phyloP scores from a whole-genome alignment of 2,113 vertebrate species.

The Sciurus niger region DNA sequence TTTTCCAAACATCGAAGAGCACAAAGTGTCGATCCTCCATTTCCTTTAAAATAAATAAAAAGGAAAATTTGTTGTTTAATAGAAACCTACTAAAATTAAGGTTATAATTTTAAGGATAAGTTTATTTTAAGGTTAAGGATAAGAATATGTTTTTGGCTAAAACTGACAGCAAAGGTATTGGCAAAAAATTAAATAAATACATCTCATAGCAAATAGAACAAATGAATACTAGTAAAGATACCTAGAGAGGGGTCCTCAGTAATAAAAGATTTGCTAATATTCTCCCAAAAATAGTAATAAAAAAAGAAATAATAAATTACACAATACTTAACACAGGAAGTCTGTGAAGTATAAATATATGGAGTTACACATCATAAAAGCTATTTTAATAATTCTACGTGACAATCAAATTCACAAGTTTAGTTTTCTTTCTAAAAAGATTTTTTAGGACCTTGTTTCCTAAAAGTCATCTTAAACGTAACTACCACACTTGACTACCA shows the following conservation, averaged over 20 bases:
- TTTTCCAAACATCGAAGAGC: constrained; percentile 90
- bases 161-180: background rate
- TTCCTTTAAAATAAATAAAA: constrained; percentile 89
- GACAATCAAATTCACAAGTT: background rate
- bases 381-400: constrained; percentile 22
- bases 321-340: background rate
- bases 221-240: constrained; percentile 3
- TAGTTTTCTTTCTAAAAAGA: background rate
- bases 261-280: constrained; percentile 20
- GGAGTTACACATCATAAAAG: constrained; percentile 29
- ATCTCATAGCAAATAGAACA: background rate
- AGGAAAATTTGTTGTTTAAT: background rate
- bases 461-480: constrained; percentile 21
- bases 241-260: background rate
- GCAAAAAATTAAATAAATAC: constrained; percentile 35
- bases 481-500: background rate
- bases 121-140: too few relatives aligned
- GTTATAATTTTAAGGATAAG: constrained; percentile 21
- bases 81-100: background rate
- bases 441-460: background rate
- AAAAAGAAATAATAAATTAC: constrained; percentile 20
- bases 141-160: background rate
- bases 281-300: background rate
- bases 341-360: background rate
- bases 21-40: constrained; percentile 96